phyloP scores from a whole-genome alignment of 2,113 vertebrate species.

The Dryoscopus gambensis region DNA sequence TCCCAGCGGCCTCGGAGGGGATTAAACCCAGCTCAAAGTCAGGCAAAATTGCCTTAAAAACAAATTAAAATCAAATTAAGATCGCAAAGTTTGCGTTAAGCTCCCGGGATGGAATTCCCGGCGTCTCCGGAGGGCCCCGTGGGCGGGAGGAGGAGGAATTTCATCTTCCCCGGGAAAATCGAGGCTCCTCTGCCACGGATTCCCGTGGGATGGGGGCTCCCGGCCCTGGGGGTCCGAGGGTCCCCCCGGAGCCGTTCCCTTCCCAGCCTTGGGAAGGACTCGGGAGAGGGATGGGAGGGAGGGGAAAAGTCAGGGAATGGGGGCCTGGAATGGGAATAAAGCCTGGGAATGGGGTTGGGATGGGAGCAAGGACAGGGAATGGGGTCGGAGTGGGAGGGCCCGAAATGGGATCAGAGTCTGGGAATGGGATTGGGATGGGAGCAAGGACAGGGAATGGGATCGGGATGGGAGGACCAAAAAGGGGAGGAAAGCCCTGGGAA shows the following conservation, averaged over 20 bases:
- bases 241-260: background rate
- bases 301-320: background rate
- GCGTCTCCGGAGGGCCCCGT: background rate
- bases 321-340: background rate
- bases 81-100: background rate
- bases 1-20: too few relatives aligned
- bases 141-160: background rate
- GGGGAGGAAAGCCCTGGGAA: too few relatives aligned
- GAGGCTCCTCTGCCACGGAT: background rate
- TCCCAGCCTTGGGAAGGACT: background rate
- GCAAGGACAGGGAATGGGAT: too few relatives aligned
- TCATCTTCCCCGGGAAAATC: background rate
- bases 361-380: background rate
- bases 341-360: too few relatives aligned
- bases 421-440: too few relatives aligned
- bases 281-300: too few relatives aligned
- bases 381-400: background rate
- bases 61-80: background rate
- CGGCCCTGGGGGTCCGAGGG: too few relatives aligned
- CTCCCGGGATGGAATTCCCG: background rate
- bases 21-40: background rate
- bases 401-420: too few relatives aligned
- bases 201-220: background rate
- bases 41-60: background rate
- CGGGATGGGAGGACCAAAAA: too few relatives aligned